Percentiles rank a stretch among this genome's conserved stretches.
phyloP scores from a whole-genome alignment of 2,888 invertebrate species.

The Pteria penguin region DNA sequence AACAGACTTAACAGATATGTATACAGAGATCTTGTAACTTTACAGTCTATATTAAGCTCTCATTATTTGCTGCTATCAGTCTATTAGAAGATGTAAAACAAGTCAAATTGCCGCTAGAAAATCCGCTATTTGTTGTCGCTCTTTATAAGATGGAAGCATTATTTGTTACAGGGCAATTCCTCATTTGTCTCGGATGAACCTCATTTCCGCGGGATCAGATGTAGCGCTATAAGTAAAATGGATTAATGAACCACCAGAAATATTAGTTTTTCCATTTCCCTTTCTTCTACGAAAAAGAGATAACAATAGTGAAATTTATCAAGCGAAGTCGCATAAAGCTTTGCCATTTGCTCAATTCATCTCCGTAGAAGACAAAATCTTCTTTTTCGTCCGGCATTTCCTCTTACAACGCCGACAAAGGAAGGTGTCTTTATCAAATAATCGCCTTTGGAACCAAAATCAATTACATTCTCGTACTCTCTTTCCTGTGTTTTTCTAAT shows the following conservation, averaged over 20 bases:
- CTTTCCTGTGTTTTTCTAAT: conserved; percentile 21
- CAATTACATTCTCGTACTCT: conserved; percentile 4
- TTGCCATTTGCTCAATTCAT: conserved; percentile 21
- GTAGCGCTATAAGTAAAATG: conserved; percentile 28
- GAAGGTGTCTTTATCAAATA: conserved; percentile 21
- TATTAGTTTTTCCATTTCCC: conserved; percentile 29
- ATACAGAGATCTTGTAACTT: too few species aligned
- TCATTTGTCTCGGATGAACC: not conserved
- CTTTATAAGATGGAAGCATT: not conserved
- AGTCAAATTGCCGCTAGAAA: not conserved
- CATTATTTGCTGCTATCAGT: too few species aligned
- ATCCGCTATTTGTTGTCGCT: conserved; percentile 14
- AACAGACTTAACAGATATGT: too few species aligned
- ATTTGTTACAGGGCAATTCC: conserved; percentile 17
- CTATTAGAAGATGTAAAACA: not conserved
- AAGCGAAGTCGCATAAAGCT: conserved; percentile 20
- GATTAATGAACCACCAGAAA: conserved; percentile 29
- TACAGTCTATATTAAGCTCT: too few species aligned
- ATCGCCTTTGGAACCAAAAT: conserved; percentile 37
- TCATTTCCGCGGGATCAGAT: conserved; percentile 37
- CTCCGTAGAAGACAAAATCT: conserved; percentile 2
- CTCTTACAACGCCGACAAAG: not conserved
- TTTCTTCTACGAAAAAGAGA: conserved; percentile 27
- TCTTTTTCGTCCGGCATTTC: conserved; percentile 8
- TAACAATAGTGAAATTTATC: conserved; percentile 34